phyloP scores from a whole-genome alignment of 1,140 invertebrate species.

The Pseudobourletiella spinata region DNA sequence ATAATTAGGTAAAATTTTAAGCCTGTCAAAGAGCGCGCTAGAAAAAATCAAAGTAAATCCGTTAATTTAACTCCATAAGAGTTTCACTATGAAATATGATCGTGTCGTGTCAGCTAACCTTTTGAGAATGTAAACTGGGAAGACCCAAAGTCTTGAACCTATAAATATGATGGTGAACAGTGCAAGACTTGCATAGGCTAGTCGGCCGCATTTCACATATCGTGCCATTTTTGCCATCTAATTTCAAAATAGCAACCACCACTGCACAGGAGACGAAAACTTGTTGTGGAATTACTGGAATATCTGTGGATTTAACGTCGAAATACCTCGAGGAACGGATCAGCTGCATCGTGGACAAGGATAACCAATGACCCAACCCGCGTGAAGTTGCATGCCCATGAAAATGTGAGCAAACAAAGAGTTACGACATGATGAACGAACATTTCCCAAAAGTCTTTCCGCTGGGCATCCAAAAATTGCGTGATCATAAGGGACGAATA shows the following conservation, averaged over 20 bases:
- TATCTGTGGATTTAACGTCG: too few species aligned
- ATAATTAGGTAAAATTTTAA: slow-evolving; percentile 74
- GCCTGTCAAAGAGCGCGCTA: slow-evolving; percentile 69
- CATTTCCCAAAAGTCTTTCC: slow-evolving; percentile 98
- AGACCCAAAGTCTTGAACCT: slow-evolving; percentile 71
- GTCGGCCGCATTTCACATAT: slow-evolving; percentile 74
- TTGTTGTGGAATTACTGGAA: too few species aligned
- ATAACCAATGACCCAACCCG: slow-evolving; percentile 85
- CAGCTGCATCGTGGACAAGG: slow-evolving; percentile 85
- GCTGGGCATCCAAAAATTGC: slow-evolving; percentile 84
- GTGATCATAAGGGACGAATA: slow-evolving; percentile 89
- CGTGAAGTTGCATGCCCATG: slow-evolving; percentile 70
- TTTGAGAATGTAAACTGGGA: slow-evolving; percentile 73
- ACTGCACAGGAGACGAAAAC: too few species aligned
- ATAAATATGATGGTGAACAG: slow-evolving; percentile 84
- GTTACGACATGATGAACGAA: slow-evolving; percentile 93
- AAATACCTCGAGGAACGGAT: slow-evolving; percentile 81
- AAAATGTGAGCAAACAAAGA: slow-evolving; percentile 64
- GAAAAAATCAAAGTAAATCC: neutral
- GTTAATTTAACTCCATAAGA: neutral
- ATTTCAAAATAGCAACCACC: neutral
- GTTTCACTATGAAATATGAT: neutral
- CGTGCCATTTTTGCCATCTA: slow-evolving; percentile 82
- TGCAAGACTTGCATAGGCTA: slow-evolving; percentile 76
- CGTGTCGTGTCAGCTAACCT: too few species aligned